Evolutionary conservation across 2,113 vertebrate genomes (phyloP).

Genomic region (Pycnonotus jocosus): DNA sequence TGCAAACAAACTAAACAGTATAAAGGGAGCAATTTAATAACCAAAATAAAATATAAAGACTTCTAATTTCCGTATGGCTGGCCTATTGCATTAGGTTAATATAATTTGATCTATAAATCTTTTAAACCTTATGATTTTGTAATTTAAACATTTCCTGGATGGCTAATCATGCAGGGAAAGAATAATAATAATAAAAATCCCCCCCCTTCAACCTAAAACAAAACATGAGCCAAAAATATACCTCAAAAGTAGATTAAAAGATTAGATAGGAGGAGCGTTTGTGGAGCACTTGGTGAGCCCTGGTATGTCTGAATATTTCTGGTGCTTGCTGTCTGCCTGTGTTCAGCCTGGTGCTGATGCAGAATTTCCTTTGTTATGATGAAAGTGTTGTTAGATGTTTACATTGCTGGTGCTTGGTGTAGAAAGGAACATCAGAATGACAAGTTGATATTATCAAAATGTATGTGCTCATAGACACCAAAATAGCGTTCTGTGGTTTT

Average conservation of each 20-base stretch:
- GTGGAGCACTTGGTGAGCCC: background rate
- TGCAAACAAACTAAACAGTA: constrained; percentile 66
- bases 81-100: constrained; percentile 77
- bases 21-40: constrained; percentile 71
- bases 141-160: constrained; percentile 83
- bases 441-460: constrained; percentile 63
- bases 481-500: constrained; percentile 68
- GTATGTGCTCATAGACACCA: constrained; percentile 34
- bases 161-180: constrained; percentile 75
- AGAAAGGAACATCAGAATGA: constrained; percentile 24
- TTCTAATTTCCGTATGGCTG: constrained; percentile 75
- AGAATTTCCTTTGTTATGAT: constrained; percentile 70
- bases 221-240: constrained; percentile 45
- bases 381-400: constrained; percentile 50
- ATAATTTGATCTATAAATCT: constrained; percentile 78
- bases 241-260: constrained; percentile 54
- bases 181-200: constrained; percentile 35
- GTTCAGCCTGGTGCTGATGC: constrained; percentile 39
- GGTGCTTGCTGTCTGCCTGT: constrained; percentile 39
- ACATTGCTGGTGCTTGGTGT: constrained; percentile 6
- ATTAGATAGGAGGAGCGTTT: constrained; percentile 26
- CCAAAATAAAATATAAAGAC: constrained; percentile 71
- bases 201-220: background rate
- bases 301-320: constrained; percentile 35
- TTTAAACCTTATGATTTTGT: constrained; percentile 76